phyloP scores from a whole-genome alignment of 2,797 vertebrate species.

The Enoplosus armatus region DNA sequence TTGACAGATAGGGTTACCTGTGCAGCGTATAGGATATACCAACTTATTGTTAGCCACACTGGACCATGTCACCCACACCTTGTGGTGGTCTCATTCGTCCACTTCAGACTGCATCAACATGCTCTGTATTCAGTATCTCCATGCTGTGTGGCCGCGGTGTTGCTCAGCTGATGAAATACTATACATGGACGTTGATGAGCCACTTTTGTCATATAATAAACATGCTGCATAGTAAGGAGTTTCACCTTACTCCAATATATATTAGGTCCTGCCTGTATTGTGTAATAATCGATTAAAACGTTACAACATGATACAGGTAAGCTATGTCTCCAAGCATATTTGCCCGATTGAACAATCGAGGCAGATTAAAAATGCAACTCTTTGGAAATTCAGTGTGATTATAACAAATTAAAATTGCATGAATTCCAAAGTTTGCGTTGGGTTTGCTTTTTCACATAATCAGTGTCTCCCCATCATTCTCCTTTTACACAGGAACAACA shows the following conservation, averaged over 20 bases:
- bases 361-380: conserved; percentile 77
- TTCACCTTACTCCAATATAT: conserved; percentile 84
- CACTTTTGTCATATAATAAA: conserved; percentile 18
- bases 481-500: conserved; percentile 32
- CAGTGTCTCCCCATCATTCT: conserved; percentile 34
- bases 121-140: conserved; percentile 62
- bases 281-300: conserved; percentile 50
- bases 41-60: conserved; percentile 60
- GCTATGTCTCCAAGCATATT: conserved; percentile 49
- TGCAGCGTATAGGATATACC: conserved; percentile 62
- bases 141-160: conserved; percentile 47
- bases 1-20: conserved; percentile 75
- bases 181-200: conserved; percentile 27
- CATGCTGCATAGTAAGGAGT: conserved; percentile 58
- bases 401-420: conserved; percentile 80
- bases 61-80: conserved; percentile 72
- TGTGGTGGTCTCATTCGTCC: conserved; percentile 53
- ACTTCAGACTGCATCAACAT: conserved; percentile 40
- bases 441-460: conserved; percentile 57
- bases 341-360: conserved; percentile 49
- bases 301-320: conserved; percentile 76
- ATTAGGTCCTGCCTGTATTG: conserved; percentile 79
- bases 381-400: conserved; percentile 83
- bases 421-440: conserved; percentile 85
- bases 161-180: conserved; percentile 54